phyloP scores from a whole-genome alignment of 1,140 invertebrate species.

The Diuraphis noxia region DNA sequence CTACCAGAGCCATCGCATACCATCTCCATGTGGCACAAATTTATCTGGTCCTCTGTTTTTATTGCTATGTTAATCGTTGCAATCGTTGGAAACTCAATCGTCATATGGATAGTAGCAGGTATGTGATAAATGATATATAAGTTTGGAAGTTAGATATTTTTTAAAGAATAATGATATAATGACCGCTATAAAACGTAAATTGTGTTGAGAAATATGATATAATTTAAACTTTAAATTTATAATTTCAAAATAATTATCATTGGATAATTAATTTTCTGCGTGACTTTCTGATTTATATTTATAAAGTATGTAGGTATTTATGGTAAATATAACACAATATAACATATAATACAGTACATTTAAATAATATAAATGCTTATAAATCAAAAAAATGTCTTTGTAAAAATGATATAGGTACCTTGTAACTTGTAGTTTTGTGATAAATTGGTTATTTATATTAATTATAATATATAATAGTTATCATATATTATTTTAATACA shows the following conservation, averaged over 20 bases:
- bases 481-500: not conserved
- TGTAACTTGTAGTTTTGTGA: no score
- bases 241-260: not conserved
- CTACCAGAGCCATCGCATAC: slow-evolving; percentile 59
- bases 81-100: slow-evolving; percentile 79
- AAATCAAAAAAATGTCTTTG: no score
- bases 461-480: not conserved
- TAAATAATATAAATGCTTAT: no score
- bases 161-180: not conserved
- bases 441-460: no score
- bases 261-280: not conserved
- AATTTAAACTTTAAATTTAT: no score
- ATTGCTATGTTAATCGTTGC: slow-evolving; percentile 76
- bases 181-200: not conserved
- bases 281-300: not conserved
- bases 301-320: not conserved
- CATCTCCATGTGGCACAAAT: slow-evolving; percentile 68
- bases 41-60: slow-evolving; percentile 71
- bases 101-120: slow-evolving; percentile 88
- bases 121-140: slow-evolving; percentile 59
- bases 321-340: not conserved
- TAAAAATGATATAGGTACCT: no score
- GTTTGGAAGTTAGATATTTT: not conserved
- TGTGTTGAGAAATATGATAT: no score
- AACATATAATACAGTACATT: no score